Conservation (phyloP, 1,140 invertebrate genomes). For the Phymorhynchus buccinoides region DNA sequence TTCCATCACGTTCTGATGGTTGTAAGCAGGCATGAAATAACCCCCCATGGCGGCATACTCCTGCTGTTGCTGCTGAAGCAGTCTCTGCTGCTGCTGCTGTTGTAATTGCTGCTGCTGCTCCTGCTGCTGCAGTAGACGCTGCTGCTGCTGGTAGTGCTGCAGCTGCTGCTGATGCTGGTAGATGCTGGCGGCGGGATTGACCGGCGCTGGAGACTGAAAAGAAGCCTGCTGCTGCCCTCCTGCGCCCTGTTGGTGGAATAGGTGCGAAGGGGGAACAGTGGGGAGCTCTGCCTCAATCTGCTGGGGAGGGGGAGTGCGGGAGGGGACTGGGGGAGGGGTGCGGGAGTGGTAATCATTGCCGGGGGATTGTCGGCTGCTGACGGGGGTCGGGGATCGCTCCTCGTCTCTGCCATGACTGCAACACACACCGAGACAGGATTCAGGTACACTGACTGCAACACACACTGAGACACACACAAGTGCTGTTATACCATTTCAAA, state of each 20-base stretch:
- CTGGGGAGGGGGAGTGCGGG: conserved; percentile 21
- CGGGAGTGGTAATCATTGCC: background rate
- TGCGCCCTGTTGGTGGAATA: background rate
- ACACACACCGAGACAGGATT: background rate
- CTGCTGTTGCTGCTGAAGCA: background rate
- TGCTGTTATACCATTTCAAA: too few relatives aligned
- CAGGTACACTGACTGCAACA: too few relatives aligned
- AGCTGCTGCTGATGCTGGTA: conserved; percentile 35
- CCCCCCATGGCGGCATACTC: background rate
- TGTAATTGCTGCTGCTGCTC: background rate
- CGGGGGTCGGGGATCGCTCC: background rate
- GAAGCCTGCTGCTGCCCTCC: background rate
- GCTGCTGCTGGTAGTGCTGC: conserved; percentile 29
- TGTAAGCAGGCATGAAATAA: background rate
- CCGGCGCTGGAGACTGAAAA: background rate
- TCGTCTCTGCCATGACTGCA: background rate
- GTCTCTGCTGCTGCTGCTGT: background rate
- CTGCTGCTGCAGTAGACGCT: background rate
- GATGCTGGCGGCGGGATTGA: conserved; percentile 4
- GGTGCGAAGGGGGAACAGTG: background rate
- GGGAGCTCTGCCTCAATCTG: background rate
- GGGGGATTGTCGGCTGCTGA: background rate
- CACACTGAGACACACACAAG: too few relatives aligned
- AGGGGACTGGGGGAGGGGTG: background rate
- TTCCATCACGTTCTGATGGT: background rate